Evolutionary conservation across 1,140 invertebrate species (phyloP), one percentile per base, ranked within the genome.

Genomic region (Ceratosolen solmsi): DNA sequence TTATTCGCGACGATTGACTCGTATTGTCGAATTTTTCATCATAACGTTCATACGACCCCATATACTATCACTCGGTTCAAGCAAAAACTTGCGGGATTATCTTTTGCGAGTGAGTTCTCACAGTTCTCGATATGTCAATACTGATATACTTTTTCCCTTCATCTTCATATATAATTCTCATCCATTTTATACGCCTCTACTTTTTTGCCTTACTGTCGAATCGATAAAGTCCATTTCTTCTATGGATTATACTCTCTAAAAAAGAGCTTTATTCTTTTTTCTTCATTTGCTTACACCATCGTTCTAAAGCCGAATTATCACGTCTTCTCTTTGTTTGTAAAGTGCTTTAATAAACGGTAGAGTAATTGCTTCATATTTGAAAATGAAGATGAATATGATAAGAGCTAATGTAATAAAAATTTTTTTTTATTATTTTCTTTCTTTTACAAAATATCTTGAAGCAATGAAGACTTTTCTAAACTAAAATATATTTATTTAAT

Each of bases 1-100:
- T n/a, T 81, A 72, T 60, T 49, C 74, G 25, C 41, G 73, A 49
- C 78, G 60, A 83, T 83, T 54, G 77, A 63, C 49, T 51, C 33
- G 41, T 58, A 51, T 11, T n/a, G 70, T 80, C 83, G 83, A 82
- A 84, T 82, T 84, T 83, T 83, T 77, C 80, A 82, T 83, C 4
- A 11, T 27, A 27, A 83, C 83, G 79, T 84, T 81, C 36, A 84
- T 84, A 79, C 83, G 82, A 77, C 17, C 36, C n/a, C n/a, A n/a
- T n/a, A n/a, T n/a, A 2, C 33, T 7, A 15, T 54, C 46, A 11
- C 71, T 30, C 9, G 13, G 46, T 22, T 79, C 79, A 49, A 46
- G 27, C 46, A 77, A 79, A 79, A 79, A 79, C 63, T 70, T 54
- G 63, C 22, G 20, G 27, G 33, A 79, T 65, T 38, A 68, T 65